Conservation (phyloP, 2,888 invertebrate genomes). For the Polylopha cassiicola region DNA sequence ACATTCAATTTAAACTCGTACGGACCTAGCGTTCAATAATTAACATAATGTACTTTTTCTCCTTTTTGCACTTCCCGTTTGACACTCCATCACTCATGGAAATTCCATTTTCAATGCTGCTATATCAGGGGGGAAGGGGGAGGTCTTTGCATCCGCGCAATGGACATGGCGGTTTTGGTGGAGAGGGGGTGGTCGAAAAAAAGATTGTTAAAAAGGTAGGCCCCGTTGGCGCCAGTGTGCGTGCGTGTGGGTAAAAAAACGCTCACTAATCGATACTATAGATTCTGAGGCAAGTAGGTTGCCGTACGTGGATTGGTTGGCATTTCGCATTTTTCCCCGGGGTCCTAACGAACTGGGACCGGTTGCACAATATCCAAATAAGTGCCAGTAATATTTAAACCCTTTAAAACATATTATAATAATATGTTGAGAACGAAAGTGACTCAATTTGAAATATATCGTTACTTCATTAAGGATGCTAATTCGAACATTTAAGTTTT, state of each 20-base stretch:
- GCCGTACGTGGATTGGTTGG: conserved; percentile 62
- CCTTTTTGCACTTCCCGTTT: conserved; percentile 75
- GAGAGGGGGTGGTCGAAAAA: conserved; percentile 71
- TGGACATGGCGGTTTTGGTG: conserved; percentile 74
- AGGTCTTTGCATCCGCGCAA: conserved; percentile 76
- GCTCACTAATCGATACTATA: conserved; percentile 76
- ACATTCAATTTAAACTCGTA: conserved; percentile 75
- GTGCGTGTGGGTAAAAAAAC: conserved; percentile 74
- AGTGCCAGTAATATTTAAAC: too few relatives aligned
- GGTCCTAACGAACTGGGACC: conserved; percentile 67
- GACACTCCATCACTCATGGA: conserved; percentile 78
- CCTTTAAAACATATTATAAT: too few relatives aligned
- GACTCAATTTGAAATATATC: too few relatives aligned
- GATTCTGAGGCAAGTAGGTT: conserved; percentile 75
- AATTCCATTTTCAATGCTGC: conserved; percentile 77
- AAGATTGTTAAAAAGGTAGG: conserved; percentile 76
- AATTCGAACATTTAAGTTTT: too few relatives aligned
- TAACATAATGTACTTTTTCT: conserved; percentile 77
- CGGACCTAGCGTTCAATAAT: conserved; percentile 70
- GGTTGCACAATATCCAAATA: too few relatives aligned
- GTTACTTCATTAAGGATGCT: too few relatives aligned
- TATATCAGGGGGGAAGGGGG: conserved; percentile 64
- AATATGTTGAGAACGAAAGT: too few relatives aligned
- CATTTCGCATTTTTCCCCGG: conserved; percentile 50
- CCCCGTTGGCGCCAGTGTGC: conserved; percentile 70